Percentiles rank a stretch among this genome's conserved stretches.
These are phyloP conservation scores for Phylloscopus trochilus DNA, from an alignment of 2,113 vertebrate genomes.

Conservation along the genomic window DNA sequence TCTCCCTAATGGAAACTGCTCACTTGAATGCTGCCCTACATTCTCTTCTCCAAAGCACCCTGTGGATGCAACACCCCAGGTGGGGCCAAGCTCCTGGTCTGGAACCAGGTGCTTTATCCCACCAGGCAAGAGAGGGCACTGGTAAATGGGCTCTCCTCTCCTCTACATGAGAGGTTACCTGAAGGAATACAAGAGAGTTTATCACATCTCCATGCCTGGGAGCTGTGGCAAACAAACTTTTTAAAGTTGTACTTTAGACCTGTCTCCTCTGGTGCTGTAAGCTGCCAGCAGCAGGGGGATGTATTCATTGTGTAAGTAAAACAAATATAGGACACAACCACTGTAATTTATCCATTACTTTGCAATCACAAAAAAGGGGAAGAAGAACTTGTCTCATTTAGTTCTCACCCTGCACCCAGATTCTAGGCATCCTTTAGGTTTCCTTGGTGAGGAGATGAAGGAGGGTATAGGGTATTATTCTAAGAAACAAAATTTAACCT, in stretches of 20 bases:
- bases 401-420: neutral
- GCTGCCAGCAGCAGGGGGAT: neutral
- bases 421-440: neutral
- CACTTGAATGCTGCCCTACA: neutral
- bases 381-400: neutral
- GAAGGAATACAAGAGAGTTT: accelerated
- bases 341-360: neutral
- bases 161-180: accelerated
- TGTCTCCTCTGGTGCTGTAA: neutral
- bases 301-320: neutral
- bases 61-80: too few species aligned
- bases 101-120: neutral
- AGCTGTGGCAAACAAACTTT: neutral
- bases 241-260: neutral
- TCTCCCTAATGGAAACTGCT: neutral
- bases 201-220: neutral
- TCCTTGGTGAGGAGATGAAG: neutral
- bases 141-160: neutral
- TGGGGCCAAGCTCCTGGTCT: neutral
- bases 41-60: neutral
- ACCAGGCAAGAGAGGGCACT: neutral
- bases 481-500: neutral
- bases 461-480: neutral
- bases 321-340: neutral
- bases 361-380: neutral